Percentiles rank a stretch among this genome's conserved stretches.
phyloP scores from a whole-genome alignment of 2,113 vertebrate species.

The Brachypodius melanocephalos region DNA sequence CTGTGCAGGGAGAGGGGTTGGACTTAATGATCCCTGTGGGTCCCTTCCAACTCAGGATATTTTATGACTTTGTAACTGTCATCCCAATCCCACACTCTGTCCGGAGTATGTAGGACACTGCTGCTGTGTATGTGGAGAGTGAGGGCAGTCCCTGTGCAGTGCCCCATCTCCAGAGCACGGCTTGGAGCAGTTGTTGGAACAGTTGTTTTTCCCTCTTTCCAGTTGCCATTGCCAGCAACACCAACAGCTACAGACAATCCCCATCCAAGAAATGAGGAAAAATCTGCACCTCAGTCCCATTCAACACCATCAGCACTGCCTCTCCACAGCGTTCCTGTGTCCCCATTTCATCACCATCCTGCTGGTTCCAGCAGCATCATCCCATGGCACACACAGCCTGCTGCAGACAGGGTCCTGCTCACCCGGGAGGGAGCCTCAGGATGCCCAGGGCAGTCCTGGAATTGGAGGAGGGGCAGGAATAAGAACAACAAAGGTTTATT shows the following conservation, averaged over 20 bases:
- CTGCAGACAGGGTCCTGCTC: neutral
- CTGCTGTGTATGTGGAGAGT: rapidly evolving
- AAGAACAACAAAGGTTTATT: neutral
- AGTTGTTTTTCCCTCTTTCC: neutral
- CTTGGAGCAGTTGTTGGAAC: neutral
- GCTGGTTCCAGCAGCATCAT: neutral
- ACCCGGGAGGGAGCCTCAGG: neutral
- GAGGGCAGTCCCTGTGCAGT: neutral
- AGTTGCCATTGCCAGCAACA: neutral
- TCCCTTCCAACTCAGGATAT: too few relatives aligned
- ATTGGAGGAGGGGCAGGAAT: neutral
- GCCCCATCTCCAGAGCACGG: neutral
- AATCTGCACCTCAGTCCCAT: neutral
- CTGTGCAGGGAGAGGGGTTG: neutral
- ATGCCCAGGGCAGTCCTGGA: neutral
- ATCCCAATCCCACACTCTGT: neutral
- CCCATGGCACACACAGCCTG: rapidly evolving
- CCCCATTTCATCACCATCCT: neutral
- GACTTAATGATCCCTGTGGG: rapidly evolving
- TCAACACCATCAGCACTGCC: neutral
- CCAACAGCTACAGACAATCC: neutral
- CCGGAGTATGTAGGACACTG: neutral
- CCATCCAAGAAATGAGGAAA: neutral
- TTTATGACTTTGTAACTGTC: rapidly evolving
- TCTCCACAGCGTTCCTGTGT: neutral